Base-by-base conservation (phyloP, 2,113 vertebrate genomes). In the Canis aureus region DNA sequence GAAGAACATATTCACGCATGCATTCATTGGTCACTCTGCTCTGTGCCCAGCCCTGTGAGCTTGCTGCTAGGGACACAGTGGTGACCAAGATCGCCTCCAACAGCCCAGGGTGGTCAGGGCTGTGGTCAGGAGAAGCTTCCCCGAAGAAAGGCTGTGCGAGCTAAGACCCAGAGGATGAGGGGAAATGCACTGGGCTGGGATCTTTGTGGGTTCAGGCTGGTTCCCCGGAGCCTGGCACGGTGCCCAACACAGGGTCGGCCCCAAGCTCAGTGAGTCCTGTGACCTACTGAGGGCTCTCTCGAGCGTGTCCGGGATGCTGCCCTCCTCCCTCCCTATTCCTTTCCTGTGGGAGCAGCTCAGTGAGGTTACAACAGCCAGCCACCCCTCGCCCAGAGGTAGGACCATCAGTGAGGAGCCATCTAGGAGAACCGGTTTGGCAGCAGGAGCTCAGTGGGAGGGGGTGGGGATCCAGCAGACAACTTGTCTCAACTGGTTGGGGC, bases 361-460 rank as follows among this genome's bases (percentile, higher is more conserved):
- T 16, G 3, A 27, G 32, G 20, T 23, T n/a, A 35, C 0, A 0
- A 29, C 1, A n/a, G 55, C 51, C 53, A 5, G 6, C 90, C 73
- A 89, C 6, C 49, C 86, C 67, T 9, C 3, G 66, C 62, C 64
- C 76, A 55, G 76, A 89, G 67, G 79, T 38, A 82, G 81, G 67
- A 15, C 73, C 67, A 27, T 29, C 11, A 3, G 3, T 32, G 59
- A 92, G 93, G 12, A 81, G 89, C 59, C 25, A 23, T 19, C 96
- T 53, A 29, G 97, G 64, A 32, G 71, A 97, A 98, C 98, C 29
- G 71, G 98, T 98, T 88, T 96, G 69, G 95, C 84, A 43, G 74
- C 2, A 0, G 51, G 25, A 83, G 62, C 74, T 49, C 64, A n/a
- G 85, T 59, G 86, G 95, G 95, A 69, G 94, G 0, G 32, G 96